Base-by-base conservation (phyloP, 2,797 vertebrate species). In the Pangasius krempfi region DNA sequence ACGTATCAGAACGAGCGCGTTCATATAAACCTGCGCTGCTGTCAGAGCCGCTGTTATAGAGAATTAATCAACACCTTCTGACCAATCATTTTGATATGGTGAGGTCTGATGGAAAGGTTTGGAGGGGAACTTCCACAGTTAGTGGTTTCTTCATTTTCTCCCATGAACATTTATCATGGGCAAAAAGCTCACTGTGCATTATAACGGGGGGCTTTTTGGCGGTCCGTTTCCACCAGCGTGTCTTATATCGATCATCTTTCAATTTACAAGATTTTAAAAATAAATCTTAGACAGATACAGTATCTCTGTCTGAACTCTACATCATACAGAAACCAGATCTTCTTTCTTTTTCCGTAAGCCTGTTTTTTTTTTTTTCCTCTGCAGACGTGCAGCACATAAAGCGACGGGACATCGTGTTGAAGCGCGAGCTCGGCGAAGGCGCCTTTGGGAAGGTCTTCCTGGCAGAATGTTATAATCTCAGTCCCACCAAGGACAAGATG, bases 401-500 rank as follows among this genome's bases (percentile, higher is more conserved):
- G 95, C 96, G 97, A 52, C 95, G 98, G 92, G 98, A 99, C 95
- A 99, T 99, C 88, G 96, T 99, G 93, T 90, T 99, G 95, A 99
- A 99, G 95, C 96, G 98, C 87, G 98, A 99, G 90, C 97, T 99
- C 22, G 98, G 98, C 2, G 98, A 99, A 92, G 98, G 98, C 91
- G 98, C 98, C 86, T 99, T 99, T 76, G 98, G 98, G 86, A 99
- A 99, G 93, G 98, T 99, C 89, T 99, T 99, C 95, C 95, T 99
- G 92, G 98, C 98, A 22, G 98, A 99, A 93, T 99, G 98, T 94
- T 99, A 99, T 95, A 99, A 99, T 93, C 96, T 99, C 93, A 98
- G 97, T 92, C 97, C 98, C 82, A 98, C 97, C 92, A 99, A 99
- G 80, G 98, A 99, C 96, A 99, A 99, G 96, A 99, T 99, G 98